Base-by-base conservation (phyloP, 2,888 invertebrate genomes). In the Drosophila barbarae region DNA sequence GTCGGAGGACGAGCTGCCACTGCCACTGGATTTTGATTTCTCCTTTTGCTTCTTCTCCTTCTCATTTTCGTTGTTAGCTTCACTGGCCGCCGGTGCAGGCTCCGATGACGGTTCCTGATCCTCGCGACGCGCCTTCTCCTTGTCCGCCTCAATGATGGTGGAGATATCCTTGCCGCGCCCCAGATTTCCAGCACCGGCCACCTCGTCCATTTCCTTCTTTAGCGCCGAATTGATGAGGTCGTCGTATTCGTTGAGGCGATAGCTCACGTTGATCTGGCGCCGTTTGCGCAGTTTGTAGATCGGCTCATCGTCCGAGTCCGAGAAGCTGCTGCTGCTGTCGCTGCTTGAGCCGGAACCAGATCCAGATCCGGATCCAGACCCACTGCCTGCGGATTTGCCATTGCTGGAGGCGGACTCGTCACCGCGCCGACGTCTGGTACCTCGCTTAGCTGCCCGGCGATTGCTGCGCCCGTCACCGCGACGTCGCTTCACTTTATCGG, bases 221-320 rank as follows among this genome's bases (percentile, higher is more conserved):
- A 96, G 94, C 10, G 98, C 98, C 39, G 96, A 96, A 87, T 96
- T 95, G 77, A 99, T 98, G 88, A 98, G 93, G 32, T 98, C 95
- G 87, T 99, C 99, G 90, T 96, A 99, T 89, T 98, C 98, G 87
- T 96, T 95, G 77, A 97, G 95, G 71, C 94, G 93, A 85, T 95
- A 95, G 87, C 95, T 96, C 58, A 96, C 94, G 73, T 94, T 95
- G 44, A 95, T 93, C 85, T 94, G 93, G 0, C 94, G 91, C 18
- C 97, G 92, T 80, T 95, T 94, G 18, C 98, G 92, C 77, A 97
- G 90, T 64, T 97, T 94, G 90, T 96, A 96, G 77, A 96, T 94
- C 12, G 95, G 96, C 76, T 93, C 94, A 58, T 93, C 93, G 26
- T 93, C 93, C 32, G 88, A 87, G 23, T 88, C 88, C 0, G 87